Evolutionary conservation across 1,140 invertebrate genomes (phyloP).

Genomic region (Coptotermes formosanus): DNA sequence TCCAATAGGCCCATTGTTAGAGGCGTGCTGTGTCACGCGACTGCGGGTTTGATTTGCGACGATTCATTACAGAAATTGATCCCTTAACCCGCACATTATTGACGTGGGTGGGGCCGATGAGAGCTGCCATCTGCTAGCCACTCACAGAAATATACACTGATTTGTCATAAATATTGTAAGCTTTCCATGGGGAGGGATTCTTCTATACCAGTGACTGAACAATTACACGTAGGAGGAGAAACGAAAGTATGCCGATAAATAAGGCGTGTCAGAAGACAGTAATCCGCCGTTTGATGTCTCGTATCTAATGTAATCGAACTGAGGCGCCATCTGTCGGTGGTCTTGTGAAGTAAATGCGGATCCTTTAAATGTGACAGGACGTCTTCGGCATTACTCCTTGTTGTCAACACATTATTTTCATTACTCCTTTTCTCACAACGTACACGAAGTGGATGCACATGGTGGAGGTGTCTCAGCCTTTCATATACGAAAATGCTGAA

Average conservation of each 20-base stretch:
- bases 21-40: not conserved
- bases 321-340: too few relatives aligned
- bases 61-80: constrained; percentile 2
- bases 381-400: too few relatives aligned
- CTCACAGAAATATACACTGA: not conserved
- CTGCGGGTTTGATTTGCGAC: not conserved
- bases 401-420: too few relatives aligned
- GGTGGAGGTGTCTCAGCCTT: too few relatives aligned
- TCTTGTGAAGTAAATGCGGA: too few relatives aligned
- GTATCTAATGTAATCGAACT: too few relatives aligned
- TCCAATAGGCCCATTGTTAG: not conserved
- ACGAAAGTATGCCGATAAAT: not conserved
- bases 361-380: too few relatives aligned
- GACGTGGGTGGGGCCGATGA: constrained; percentile 1
- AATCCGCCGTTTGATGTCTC: too few relatives aligned
- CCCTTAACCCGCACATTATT: not conserved
- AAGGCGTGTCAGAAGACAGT: not conserved
- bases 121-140: constrained; percentile 8
- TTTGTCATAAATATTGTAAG: not conserved
- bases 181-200: not conserved
- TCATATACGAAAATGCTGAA: too few relatives aligned
- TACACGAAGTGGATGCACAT: too few relatives aligned
- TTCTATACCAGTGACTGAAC: not conserved
- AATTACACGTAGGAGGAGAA: not conserved
- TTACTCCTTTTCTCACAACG: too few relatives aligned